A percentile compares a stretch with the other conserved stretches of the same genome.
These are phyloP conservation scores for Spatula clypeata DNA, from an alignment of 2,797 vertebrate species.

Conservation along the genomic window DNA sequence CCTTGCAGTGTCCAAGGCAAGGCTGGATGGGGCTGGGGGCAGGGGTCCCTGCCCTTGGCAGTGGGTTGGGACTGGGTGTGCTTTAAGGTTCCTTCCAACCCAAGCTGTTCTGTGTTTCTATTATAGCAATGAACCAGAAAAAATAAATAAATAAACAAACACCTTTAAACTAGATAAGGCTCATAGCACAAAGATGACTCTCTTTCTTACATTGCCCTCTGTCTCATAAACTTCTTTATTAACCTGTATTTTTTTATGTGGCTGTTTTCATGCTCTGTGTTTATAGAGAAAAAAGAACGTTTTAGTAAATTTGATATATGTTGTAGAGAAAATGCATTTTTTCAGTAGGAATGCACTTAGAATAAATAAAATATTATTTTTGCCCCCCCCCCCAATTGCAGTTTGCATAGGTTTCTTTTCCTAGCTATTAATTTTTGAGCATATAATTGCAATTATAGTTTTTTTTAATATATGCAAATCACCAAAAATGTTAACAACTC, in stretches of 20 bases:
- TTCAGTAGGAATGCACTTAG: not conserved
- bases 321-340: not conserved
- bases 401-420: not conserved
- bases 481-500: not conserved
- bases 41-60: not conserved
- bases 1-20: not conserved
- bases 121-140: not conserved
- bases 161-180: accelerated
- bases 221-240: not conserved
- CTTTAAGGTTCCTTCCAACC: too few species aligned
- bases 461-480: not conserved
- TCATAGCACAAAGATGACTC: accelerated
- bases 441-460: not conserved
- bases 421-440: not conserved
- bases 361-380: not conserved
- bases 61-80: too few species aligned
- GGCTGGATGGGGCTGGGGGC: not conserved
- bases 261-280: not conserved
- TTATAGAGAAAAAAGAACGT: not conserved
- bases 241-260: not conserved
- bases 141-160: not conserved
- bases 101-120: too few species aligned
- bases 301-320: not conserved
- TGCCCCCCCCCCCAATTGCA: not conserved
- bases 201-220: not conserved